These are phyloP conservation scores for Falcunculus frontatus DNA, from an alignment of 2,113 vertebrate genomes.

Conservation along the genomic window DNA sequence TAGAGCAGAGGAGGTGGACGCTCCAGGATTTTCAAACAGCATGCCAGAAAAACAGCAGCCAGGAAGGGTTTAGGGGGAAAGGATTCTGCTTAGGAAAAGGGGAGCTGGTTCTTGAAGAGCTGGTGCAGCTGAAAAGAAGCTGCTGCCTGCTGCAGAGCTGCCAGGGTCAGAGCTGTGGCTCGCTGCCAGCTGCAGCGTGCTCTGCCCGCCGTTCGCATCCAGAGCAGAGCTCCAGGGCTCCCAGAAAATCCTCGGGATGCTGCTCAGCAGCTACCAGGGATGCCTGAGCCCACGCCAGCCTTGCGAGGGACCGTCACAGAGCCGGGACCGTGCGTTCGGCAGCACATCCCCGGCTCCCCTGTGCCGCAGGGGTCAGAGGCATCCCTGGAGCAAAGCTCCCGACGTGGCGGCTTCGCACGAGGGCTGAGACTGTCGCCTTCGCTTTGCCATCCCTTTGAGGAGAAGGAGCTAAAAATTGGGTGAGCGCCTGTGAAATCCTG, in stretches of 20 bases:
- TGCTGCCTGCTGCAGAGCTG: background rate
- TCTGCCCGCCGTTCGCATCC: background rate
- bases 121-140: background rate
- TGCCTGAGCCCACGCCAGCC: background rate
- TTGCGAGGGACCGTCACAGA: rapidly evolving
- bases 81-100: background rate
- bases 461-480: constrained; percentile 47
- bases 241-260: background rate
- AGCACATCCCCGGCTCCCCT: rapidly evolving
- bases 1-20: background rate
- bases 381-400: background rate
- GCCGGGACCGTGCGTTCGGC: rapidly evolving
- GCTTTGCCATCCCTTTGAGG: background rate
- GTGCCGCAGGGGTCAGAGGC: background rate
- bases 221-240: background rate
- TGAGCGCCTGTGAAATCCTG: constrained; percentile 57
- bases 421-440: background rate
- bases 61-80: background rate
- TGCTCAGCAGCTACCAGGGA: background rate
- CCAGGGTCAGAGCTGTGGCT: background rate
- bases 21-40: background rate
- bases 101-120: background rate
- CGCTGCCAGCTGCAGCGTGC: background rate
- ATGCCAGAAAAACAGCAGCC: background rate
- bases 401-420: background rate